phyloP scores from a whole-genome alignment of 1,140 invertebrate genomes.

The Leptinotarsa undecemlineata region DNA sequence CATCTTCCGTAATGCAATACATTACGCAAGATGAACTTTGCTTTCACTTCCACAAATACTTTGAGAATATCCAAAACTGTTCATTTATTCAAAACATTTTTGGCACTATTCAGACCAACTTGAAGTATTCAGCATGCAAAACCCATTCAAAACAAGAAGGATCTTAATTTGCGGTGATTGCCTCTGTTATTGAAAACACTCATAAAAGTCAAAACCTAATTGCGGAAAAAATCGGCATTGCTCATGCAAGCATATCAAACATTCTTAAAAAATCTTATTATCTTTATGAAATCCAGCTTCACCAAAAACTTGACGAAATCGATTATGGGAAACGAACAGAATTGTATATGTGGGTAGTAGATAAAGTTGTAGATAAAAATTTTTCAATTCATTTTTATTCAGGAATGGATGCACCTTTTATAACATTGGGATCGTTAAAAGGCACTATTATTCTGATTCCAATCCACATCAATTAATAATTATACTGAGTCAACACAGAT shows the following conservation, averaged over 20 bases:
- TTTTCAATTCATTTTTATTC: constrained; percentile 20
- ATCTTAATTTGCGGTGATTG: not conserved
- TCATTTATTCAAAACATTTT: not conserved
- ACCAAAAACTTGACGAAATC: constrained; percentile 21
- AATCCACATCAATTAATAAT: not conserved
- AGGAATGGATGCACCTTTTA: not conserved
- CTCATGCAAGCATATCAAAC: constrained; percentile 4
- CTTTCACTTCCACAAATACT: not conserved
- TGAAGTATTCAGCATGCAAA: not conserved
- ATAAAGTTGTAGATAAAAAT: constrained; percentile 11
- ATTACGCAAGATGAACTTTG: no score
- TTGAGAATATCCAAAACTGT: not conserved
- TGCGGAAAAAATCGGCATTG: constrained; percentile 12
- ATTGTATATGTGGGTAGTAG: constrained; percentile 9
- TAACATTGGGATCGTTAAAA: not conserved
- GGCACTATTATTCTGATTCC: constrained; percentile 9
- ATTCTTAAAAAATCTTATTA: constrained; percentile 9
- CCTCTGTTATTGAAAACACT: not conserved
- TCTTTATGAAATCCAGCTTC: constrained; percentile 20
- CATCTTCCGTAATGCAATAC: no score
- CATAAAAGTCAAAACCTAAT: not conserved
- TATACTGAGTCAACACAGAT: not conserved
- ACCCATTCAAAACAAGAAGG: not conserved
- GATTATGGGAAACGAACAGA: constrained; percentile 22
- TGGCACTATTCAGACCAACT: not conserved